These are phyloP conservation scores for Silurus aristotelis DNA, from an alignment of 2,797 vertebrate species.

Conservation along the genomic window DNA sequence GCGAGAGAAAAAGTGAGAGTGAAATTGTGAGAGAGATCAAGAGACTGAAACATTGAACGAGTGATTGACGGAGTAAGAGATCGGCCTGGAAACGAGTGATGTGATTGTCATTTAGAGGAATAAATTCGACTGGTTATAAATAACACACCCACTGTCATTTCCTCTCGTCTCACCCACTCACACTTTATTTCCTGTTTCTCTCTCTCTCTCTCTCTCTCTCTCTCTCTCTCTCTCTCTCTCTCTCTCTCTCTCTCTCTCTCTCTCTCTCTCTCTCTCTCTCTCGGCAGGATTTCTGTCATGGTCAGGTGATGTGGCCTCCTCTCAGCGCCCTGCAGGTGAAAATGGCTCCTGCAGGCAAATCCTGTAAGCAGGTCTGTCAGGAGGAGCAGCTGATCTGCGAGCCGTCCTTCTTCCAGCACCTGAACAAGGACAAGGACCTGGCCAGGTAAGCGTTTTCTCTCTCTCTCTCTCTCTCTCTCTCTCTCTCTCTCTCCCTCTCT, in stretches of 20 bases:
- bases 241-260: too few species aligned
- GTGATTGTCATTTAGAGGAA: too few species aligned
- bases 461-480: too few species aligned
- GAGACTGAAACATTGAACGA: too few species aligned
- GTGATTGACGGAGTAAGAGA: too few species aligned
- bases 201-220: not conserved
- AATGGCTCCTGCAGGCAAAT: slow-evolving; percentile 84
- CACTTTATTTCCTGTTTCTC: not conserved
- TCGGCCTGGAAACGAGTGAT: too few species aligned
- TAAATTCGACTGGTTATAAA: too few species aligned
- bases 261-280: too few species aligned
- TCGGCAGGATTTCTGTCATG: slow-evolving; percentile 95
- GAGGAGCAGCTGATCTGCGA: slow-evolving; percentile 97
- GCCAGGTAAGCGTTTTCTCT: slow-evolving; percentile 74
- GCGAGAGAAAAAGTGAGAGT: too few species aligned
- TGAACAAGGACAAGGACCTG: slow-evolving; percentile 96
- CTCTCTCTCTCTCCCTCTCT: too few species aligned
- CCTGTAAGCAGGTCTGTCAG: slow-evolving; percentile 97
- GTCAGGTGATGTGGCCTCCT: slow-evolving; percentile 98
- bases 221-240: not conserved
- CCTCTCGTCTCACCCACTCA: not conserved
- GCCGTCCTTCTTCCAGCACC: slow-evolving; percentile 97
- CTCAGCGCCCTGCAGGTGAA: slow-evolving; percentile 90
- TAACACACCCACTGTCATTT: too few species aligned
- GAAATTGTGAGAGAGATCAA: too few species aligned